A percentile compares a stretch with the other conserved stretches of the same genome.
Conservation (phyloP, 2,888 invertebrate species). For the Hecatera dysodea region DNA sequence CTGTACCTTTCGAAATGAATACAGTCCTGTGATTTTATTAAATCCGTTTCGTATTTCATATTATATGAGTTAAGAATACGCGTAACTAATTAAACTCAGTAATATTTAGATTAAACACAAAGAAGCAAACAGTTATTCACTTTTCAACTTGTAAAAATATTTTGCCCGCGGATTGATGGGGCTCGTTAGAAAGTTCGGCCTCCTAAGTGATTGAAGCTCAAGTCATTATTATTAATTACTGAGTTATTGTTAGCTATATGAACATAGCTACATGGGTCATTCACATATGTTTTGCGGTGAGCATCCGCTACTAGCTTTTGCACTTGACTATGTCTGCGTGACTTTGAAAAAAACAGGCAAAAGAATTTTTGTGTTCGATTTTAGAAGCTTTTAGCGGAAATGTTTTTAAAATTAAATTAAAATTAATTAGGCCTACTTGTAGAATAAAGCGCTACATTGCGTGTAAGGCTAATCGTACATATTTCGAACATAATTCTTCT, state of each 20-base stretch:
- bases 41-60: not conserved
- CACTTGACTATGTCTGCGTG: not conserved
- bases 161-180: conserved; percentile 58
- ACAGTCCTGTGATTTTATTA: not conserved
- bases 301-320: conserved; percentile 7
- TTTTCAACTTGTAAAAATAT: conserved; percentile 63
- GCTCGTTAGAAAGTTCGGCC: conserved; percentile 64
- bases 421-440: too few relatives aligned
- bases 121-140: conserved; percentile 42
- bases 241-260: conserved; percentile 52
- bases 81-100: conserved; percentile 33
- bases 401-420: too few relatives aligned
- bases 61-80: conserved; percentile 51
- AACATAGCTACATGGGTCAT: conserved; percentile 30
- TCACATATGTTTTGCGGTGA: conserved; percentile 41
- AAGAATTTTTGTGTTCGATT: too few relatives aligned
- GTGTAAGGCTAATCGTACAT: too few relatives aligned
- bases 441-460: too few relatives aligned
- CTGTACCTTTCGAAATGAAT: not conserved
- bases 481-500: too few relatives aligned
- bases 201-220: conserved; percentile 57
- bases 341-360: not conserved
- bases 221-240: conserved; percentile 69
- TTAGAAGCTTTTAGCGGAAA: too few relatives aligned
- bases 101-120: conserved; percentile 48